Base-by-base conservation (phyloP, 2,888 invertebrate genomes). In the Agrypnus murinus region DNA sequence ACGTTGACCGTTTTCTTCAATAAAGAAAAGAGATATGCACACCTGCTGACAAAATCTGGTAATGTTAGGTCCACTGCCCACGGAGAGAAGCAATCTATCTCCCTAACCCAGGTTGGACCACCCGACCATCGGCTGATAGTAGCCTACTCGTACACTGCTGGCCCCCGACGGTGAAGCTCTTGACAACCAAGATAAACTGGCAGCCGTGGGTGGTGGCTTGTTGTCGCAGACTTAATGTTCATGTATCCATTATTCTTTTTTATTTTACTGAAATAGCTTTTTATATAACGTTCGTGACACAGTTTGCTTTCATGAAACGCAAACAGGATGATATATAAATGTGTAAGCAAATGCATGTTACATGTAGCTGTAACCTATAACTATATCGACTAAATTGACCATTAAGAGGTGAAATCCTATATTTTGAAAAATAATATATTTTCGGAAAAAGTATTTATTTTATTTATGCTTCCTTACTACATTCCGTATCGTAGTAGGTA, bases 141-240 rank as follows among this genome's bases (percentile, higher is more conserved):
- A 82, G 83, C 82, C 70, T 80, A 77, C 78, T 77, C 76, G 80
- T 78, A 79, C 79, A 77, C 69, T 73, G 76, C 73, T 70, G 70
- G 68, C 81, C 83, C 80, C 82, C 83, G 81, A 81, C 83, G 74
- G 83, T 75, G 82, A 80, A 74, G 79, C 74, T 81, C 81, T 80
- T 80, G 82, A 81, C 78, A 78, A 81, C 79, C 65, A 78, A 84
- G 84, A 84, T 84, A 84, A 84, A 84, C 83, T 81, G 82, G 81
- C 80, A 75, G 74, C 84, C 80, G 84, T 84, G 84, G 84, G 84
- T 84, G 84, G 84, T 82, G 83, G 82, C 82, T 81, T 83, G 84
- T 83, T 83, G 84, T 84, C 83, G 82, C 83, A 76, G 81, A 80
- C 81, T 81, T 84, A 84, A 83, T 84, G 84, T 80, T 78, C 81